Evolutionary conservation across 1,140 invertebrate species (phyloP), one percentile per base, ranked within the genome.

Genomic region (Lasioglossum albipes): DNA sequence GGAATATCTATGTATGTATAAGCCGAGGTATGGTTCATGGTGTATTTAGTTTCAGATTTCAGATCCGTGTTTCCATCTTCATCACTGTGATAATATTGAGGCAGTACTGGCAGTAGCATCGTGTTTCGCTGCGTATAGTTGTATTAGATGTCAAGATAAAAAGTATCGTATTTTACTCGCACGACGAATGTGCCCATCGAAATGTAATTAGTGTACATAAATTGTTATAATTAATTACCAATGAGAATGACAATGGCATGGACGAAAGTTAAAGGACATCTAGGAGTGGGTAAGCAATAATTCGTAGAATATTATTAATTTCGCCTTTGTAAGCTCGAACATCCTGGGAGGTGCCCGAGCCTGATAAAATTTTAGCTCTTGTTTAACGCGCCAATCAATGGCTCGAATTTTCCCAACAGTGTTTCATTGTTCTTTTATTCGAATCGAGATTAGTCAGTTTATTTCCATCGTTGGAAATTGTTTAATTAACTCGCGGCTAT

Each of bases 271-370:
- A 85, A 88, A 54, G 89, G 90, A 82, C 82, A 89, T 80, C 79
- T 80, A 75, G 89, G 86, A 82, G 83, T 91, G 70, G 90, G 90
- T 91, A 85, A 83, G 84, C 7, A 68, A 69, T 62, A 81, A 45
- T 82, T 84, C 52, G 20, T 59, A 6, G 70, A 68, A 69, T 68
- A 69, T 72, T 66, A 72, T 68, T 82, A 87, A 82, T 77, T 83
- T 84, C 61, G 41, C 42, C 61, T 49, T 71, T 80, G 36, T 36
- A 66, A 82, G 65, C 68, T 79, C 71, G 77, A 78, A 89, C 88
- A 89, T 90, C 89, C 88, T 90, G 89, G 89, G 89, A 90, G 89
- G 87, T 90, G 88, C 84, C 89, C 85, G 41, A 52, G 52, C 57
- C 57, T 80, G 84, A 86, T 83, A 73, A 79, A 81, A 75, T 70